These are phyloP conservation scores for Enteromius thamalakanensis DNA, from an alignment of 2,797 vertebrate species.

Conservation along the genomic window DNA sequence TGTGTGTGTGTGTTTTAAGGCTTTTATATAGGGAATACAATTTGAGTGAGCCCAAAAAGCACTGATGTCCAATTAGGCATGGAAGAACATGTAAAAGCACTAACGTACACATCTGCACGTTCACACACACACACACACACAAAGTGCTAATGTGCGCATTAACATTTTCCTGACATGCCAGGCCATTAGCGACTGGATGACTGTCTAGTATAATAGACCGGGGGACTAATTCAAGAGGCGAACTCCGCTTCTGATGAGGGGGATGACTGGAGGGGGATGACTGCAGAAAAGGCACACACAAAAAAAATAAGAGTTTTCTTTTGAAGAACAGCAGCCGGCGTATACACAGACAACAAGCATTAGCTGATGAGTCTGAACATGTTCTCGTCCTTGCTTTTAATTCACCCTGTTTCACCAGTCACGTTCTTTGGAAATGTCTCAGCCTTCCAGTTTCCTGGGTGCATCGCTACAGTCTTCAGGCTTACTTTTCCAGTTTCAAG, in stretches of 20 bases:
- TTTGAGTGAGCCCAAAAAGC: conserved; percentile 4
- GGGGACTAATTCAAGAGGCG: conserved; percentile 21
- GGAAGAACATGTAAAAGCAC: conserved; percentile 2
- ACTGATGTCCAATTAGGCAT: conserved; percentile 23
- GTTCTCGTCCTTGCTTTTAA: background rate
- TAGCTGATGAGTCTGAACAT: conserved; percentile 22
- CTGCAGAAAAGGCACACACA: background rate
- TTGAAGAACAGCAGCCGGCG: background rate
- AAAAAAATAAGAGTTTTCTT: conserved; percentile 2
- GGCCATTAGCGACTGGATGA: conserved; percentile 35
- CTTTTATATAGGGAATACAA: conserved; percentile 23
- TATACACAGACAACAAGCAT: background rate
- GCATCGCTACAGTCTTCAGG: conserved; percentile 33
- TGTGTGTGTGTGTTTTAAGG: background rate
- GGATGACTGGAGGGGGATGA: background rate
- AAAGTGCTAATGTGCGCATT: conserved; percentile 37
- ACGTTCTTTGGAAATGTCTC: conserved; percentile 24
- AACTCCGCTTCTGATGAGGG: conserved; percentile 10
- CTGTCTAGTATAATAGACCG: conserved; percentile 13
- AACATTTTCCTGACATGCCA: conserved; percentile 22
- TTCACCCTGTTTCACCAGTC: conserved; percentile 11
- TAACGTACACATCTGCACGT: conserved; percentile 19
- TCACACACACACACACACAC: conserved; percentile 17
- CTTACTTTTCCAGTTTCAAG: conserved; percentile 27
- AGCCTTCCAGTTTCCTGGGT: conserved; percentile 6